These are phyloP conservation scores for Capromys pilorides DNA, from an alignment of 2,797 vertebrate species.

Conservation along the genomic window DNA sequence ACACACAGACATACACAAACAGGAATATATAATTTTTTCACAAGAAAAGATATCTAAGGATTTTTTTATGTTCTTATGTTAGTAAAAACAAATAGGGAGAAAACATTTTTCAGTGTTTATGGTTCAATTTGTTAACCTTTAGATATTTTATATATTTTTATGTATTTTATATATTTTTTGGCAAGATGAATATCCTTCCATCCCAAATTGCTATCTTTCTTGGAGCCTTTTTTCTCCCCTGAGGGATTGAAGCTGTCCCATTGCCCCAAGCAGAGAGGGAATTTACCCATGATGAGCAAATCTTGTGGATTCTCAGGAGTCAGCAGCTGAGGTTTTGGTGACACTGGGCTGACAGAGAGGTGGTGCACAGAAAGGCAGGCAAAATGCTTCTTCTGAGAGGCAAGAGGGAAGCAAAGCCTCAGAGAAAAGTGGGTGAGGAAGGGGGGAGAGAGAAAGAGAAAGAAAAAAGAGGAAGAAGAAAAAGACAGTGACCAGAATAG, in stretches of 20 bases:
- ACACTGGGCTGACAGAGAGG: background rate
- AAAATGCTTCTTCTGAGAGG: background rate
- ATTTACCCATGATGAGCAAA: background rate
- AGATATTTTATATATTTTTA: constrained; percentile 52
- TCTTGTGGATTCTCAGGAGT: background rate
- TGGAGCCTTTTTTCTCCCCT: background rate
- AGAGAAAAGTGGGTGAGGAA: constrained; percentile 1
- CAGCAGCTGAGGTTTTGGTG: background rate
- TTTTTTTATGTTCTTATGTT: constrained; percentile 42
- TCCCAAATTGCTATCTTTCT: background rate
- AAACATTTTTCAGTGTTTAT: constrained; percentile 4
- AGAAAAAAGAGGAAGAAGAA: background rate
- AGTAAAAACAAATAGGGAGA: constrained; percentile 27
- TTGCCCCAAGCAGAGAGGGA: background rate
- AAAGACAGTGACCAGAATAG: too few species aligned
- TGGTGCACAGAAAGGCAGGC: background rate
- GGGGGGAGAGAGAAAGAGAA: background rate
- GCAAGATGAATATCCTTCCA: constrained; percentile 3
- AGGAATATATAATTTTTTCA: background rate
- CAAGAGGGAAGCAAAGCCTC: background rate
- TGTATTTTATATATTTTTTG: constrained; percentile 49
- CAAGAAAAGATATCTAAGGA: background rate
- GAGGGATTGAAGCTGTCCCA: background rate
- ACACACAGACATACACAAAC: background rate
- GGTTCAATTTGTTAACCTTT: constrained; percentile 47